These are phyloP conservation scores for Artibeus lituratus DNA, from an alignment of 2,797 vertebrate genomes.

Conservation along the genomic window DNA sequence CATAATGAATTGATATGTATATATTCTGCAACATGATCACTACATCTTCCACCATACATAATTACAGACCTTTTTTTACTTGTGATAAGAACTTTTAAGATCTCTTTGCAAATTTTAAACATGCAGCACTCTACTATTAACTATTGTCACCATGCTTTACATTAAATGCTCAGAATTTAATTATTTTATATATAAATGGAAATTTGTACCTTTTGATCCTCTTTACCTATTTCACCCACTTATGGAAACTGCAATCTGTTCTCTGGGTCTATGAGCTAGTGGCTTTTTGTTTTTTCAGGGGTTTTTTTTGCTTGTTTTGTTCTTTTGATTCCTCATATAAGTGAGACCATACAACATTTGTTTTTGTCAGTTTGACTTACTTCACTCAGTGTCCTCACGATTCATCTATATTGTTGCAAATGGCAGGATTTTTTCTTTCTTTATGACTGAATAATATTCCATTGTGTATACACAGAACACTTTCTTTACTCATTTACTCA, in stretches of 20 bases:
- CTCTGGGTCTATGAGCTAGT: background rate
- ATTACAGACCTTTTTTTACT: background rate
- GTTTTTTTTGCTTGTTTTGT: background rate
- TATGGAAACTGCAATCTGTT: background rate
- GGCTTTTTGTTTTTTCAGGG: background rate
- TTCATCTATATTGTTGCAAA: background rate
- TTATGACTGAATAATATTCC: background rate
- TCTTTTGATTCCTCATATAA: background rate
- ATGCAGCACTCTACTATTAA: background rate
- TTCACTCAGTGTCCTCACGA: background rate
- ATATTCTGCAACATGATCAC: background rate
- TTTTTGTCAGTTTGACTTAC: background rate
- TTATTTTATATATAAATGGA: background rate
- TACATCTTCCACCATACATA: background rate
- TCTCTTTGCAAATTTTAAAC: background rate
- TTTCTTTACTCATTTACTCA: background rate
- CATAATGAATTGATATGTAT: background rate
- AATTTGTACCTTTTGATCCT: background rate
- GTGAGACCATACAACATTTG: background rate
- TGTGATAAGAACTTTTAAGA: background rate
- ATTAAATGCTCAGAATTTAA: background rate
- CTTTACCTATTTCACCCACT: background rate
- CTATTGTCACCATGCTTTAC: background rate
- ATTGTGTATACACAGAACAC: background rate
- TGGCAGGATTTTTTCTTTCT: background rate